Evolutionary conservation across 2,797 vertebrate species (phyloP).

Genomic region (Sciurus vulgaris): DNA sequence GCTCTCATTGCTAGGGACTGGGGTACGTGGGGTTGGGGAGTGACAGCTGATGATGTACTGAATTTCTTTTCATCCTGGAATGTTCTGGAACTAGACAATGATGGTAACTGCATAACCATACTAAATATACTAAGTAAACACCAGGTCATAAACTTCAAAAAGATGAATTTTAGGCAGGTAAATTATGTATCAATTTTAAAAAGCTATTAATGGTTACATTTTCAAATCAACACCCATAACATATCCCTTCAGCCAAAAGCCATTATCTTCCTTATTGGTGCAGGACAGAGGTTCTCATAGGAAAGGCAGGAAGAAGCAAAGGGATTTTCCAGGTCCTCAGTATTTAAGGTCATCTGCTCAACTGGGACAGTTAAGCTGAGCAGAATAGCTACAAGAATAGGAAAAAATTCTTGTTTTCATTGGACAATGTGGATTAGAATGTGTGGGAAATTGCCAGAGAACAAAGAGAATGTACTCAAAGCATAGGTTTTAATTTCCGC

Average conservation of each 20-base stretch:
- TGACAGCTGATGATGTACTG: too few species aligned
- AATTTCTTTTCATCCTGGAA: background rate
- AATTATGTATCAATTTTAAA: background rate
- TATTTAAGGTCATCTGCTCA: background rate
- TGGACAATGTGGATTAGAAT: background rate
- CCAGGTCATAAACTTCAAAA: background rate
- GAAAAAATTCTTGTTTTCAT: background rate
- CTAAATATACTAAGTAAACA: background rate
- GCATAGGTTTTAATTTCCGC: background rate
- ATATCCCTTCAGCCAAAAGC: background rate
- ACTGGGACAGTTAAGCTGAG: background rate
- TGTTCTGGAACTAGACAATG: background rate
- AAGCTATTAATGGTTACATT: background rate
- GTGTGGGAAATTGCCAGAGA: background rate
- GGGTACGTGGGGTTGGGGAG: background rate
- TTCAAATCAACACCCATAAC: background rate
- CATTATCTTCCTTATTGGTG: background rate
- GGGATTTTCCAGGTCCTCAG: background rate
- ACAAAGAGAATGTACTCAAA: background rate
- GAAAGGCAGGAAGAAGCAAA: background rate
- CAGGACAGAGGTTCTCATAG: background rate
- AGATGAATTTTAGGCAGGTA: background rate
- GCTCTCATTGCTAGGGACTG: background rate
- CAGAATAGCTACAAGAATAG: background rate
- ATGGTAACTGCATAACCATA: background rate